Conservation (phyloP, 2,888 invertebrate species). For the Drosophila kuntzei region DNA sequence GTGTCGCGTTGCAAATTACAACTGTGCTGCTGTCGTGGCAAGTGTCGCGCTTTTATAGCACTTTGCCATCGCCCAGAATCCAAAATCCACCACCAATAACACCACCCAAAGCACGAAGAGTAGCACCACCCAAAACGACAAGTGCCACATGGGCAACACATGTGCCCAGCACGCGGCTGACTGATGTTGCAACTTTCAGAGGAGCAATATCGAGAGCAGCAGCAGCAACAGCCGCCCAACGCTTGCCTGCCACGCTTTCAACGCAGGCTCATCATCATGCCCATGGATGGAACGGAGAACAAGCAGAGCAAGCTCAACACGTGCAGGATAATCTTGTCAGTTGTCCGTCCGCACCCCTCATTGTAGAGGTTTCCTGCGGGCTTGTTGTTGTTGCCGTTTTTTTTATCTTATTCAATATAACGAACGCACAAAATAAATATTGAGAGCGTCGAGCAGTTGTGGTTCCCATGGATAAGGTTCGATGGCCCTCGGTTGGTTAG, state of each 20-base stretch:
- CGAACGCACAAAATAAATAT: constrained; percentile 79
- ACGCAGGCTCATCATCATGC: constrained; percentile 47
- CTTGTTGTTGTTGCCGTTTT: constrained; percentile 19
- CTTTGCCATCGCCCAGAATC: constrained; percentile 2
- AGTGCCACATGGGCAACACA: constrained; percentile 75
- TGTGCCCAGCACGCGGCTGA: constrained; percentile 68
- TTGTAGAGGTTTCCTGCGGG: constrained; percentile 52
- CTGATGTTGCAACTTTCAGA: constrained; percentile 51
- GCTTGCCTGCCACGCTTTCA: constrained; percentile 74
- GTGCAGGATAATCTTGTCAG: constrained; percentile 77
- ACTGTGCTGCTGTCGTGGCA: constrained; percentile 62
- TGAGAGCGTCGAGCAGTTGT: constrained; percentile 83
- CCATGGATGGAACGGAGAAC: not conserved
- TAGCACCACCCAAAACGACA: constrained; percentile 59
- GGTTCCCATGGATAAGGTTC: constrained; percentile 84
- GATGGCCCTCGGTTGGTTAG: constrained; percentile 68
- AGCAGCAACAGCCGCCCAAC: constrained; percentile 61
- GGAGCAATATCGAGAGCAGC: constrained; percentile 23
- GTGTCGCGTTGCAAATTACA: constrained; percentile 52
- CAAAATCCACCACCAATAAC: constrained; percentile 45
- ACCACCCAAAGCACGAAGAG: constrained; percentile 36
- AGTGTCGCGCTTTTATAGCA: constrained; percentile 71
- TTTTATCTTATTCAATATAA: constrained; percentile 70
- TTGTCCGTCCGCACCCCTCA: constrained; percentile 52
- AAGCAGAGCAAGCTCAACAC: constrained; percentile 73